Percentiles rank a stretch among this genome's conserved stretches.
phyloP scores from a whole-genome alignment of 1,140 invertebrate genomes.

The Euura saliciscinereae region DNA sequence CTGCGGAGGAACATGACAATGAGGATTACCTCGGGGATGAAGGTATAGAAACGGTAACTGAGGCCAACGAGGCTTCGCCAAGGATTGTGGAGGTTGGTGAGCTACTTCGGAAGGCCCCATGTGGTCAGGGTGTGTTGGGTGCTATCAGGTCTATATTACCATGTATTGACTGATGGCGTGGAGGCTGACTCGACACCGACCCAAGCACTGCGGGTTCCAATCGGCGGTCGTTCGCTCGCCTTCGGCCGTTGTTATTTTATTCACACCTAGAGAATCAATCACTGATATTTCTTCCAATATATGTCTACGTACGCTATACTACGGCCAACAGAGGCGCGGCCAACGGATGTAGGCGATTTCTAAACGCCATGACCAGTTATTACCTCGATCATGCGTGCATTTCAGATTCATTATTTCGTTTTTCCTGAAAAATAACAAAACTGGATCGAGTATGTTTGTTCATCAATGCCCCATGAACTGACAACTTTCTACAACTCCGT shows the following conservation, averaged over 20 bases:
- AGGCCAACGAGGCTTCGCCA: constrained; percentile 2
- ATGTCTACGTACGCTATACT: background rate
- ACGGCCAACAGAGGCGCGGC: background rate
- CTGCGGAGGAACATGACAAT: background rate
- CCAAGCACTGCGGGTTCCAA: constrained; percentile 3
- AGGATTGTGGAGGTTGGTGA: constrained; percentile 14
- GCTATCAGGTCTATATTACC: constrained; percentile 34
- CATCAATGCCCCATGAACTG: too few species aligned
- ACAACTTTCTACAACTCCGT: too few species aligned
- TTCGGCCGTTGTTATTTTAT: constrained; percentile 1
- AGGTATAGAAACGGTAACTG: constrained; percentile 20
- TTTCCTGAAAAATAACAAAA: too few species aligned
- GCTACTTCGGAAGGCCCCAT: constrained; percentile 32
- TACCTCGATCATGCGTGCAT: background rate
- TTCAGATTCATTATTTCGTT: too few species aligned
- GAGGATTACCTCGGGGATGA: constrained; percentile 7
- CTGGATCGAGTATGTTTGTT: too few species aligned
- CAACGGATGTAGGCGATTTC: background rate
- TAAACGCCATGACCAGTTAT: background rate
- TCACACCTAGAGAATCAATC: constrained; percentile 7
- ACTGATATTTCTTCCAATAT: background rate
- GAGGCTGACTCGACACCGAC: background rate
- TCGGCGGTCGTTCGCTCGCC: background rate
- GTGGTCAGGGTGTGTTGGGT: constrained; percentile 31
- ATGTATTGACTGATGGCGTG: constrained; percentile 27